Base-by-base conservation (phyloP, 2,888 invertebrate genomes). In the Caradrina clavipalpis region DNA sequence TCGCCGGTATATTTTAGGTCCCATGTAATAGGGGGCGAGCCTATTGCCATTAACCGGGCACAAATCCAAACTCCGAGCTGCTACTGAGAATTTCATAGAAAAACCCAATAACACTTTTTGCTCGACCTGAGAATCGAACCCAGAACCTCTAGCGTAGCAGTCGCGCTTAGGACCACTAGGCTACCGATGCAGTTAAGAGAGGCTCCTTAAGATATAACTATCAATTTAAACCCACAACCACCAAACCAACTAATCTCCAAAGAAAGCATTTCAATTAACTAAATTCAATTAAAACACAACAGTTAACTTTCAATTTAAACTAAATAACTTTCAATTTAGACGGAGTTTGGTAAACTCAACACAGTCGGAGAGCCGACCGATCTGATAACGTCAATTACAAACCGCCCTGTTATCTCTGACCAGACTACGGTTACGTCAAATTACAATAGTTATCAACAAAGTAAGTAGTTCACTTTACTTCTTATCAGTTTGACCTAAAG, bases 381-480 rank as follows among this genome's bases (percentile, higher is more conserved):
- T 79, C 73, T 54, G 84, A 82, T 84, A 82, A 72, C 82, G 75
- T 72, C 84, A 79, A 82, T 82, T 81, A 81, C 59, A 50, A 57
- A 77, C 60, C 47, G 71, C n/a, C 22, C 50, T 42, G 63, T 78
- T 78, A 78, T 78, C 82, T 78, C 19, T 45, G 55, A 76, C 76
- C 56, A n/a, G 57, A 66, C 66, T 69, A 58, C 60, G 64, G 66
- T 61, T 71, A 67, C 73, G 69, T 71, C 71, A 61, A 78, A 74
- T 82, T 75, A 81, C 56, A 60, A 71, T 26, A 69, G 71, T 59
- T 73, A 66, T 63, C 63, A 47, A 62, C 66, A 49, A 51, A 69
- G 65, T 66, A 76, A 64, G 15, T 59, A 83, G 69, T 76, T 80
- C 60, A 66, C 42, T 69, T 72, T 39, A 68, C 10, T 42, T 19